These are phyloP conservation scores for Bombus sylvicola DNA, from an alignment of 1,140 invertebrate genomes.

Conservation along the genomic window DNA sequence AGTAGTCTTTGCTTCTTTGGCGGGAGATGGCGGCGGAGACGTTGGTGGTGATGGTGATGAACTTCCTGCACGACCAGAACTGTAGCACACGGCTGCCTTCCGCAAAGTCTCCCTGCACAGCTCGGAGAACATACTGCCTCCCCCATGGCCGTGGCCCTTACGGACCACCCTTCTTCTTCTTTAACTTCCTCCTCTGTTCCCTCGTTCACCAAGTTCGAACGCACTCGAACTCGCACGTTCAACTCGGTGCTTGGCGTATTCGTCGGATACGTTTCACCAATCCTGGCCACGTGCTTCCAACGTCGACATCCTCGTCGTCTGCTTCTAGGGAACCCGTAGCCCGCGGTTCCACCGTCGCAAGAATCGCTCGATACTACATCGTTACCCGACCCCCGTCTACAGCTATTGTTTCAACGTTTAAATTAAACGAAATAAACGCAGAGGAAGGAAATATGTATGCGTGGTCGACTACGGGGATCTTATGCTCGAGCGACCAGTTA, in stretches of 20 bases:
- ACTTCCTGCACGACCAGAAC: conserved; percentile 79
- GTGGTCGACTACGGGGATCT: background rate
- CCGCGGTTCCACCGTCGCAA: conserved; percentile 30
- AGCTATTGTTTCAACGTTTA: background rate
- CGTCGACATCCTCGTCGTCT: conserved; percentile 13
- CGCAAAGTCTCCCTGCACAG: conserved; percentile 85
- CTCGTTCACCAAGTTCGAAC: conserved; percentile 5
- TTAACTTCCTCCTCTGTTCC: conserved; percentile 21
- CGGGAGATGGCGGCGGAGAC: conserved; percentile 80
- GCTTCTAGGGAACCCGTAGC: conserved; percentile 4
- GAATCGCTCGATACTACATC: conserved; percentile 23
- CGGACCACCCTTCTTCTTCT: conserved; percentile 65
- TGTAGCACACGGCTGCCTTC: conserved; percentile 83
- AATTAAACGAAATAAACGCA: background rate
- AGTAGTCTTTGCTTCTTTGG: conserved; percentile 78
- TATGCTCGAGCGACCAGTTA: too few relatives aligned
- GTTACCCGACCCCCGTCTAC: conserved; percentile 9
- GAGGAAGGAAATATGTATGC: background rate
- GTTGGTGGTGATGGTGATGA: conserved; percentile 80
- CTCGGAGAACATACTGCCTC: conserved; percentile 85
- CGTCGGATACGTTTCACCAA: background rate
- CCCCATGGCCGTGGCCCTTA: conserved; percentile 80
- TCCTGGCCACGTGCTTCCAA: conserved; percentile 27
- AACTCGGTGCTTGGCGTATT: background rate
- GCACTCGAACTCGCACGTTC: background rate